Evolutionary conservation across 2,797 vertebrate genomes (phyloP).

Genomic region (Rhincodon typus): DNA sequence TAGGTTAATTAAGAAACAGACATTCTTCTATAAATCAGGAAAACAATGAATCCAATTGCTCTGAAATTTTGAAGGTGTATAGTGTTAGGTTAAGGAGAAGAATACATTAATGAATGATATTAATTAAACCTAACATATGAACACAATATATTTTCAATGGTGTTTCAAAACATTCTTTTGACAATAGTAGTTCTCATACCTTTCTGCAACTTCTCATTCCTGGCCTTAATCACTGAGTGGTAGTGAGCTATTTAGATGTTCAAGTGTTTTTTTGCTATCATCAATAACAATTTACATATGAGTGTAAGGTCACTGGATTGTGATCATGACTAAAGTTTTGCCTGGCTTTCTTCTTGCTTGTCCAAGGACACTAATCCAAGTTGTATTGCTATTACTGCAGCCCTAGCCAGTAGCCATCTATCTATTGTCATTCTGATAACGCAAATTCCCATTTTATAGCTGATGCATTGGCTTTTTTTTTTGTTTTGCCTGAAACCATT

Average conservation of each 20-base stretch:
- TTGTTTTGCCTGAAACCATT: neutral
- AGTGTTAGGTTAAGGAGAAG: neutral
- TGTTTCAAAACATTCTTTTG: neutral
- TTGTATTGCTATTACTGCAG: neutral
- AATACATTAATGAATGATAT: neutral
- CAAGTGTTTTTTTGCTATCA: neutral
- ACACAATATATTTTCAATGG: neutral
- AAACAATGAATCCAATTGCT: neutral
- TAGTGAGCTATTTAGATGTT: neutral
- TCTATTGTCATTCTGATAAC: neutral
- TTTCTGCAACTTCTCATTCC: neutral
- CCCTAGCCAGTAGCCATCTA: neutral
- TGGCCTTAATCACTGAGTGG: neutral
- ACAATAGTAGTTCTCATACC: neutral
- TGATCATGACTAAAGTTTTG: neutral
- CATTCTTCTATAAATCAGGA: slow-evolving; percentile 25
- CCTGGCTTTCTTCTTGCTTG: neutral
- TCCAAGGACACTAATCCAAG: neutral
- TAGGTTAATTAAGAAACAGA: slow-evolving; percentile 30
- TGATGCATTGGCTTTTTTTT: no score
- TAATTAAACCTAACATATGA: neutral
- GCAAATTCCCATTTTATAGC: neutral
- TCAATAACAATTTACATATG: neutral
- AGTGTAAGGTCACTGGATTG: neutral
- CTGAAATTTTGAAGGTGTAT: neutral